Percentiles rank a stretch among this genome's conserved stretches.
Evolutionary conservation across 1,140 invertebrate genomes (phyloP).

Genomic region (Liolophura sinensis): DNA sequence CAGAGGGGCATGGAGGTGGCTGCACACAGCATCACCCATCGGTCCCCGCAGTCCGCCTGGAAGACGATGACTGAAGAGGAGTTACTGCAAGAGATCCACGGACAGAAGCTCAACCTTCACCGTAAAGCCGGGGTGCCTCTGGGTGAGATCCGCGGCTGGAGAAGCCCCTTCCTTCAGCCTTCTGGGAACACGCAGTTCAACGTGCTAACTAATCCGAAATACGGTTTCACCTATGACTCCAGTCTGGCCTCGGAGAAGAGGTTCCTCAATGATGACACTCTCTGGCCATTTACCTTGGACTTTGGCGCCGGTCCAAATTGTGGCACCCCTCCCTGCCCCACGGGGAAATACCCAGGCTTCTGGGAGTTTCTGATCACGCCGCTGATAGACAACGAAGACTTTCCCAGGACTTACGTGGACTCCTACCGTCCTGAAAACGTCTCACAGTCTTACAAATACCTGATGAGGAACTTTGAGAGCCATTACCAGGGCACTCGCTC

Average conservation of each 20-base stretch:
- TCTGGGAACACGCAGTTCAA: slow-evolving; percentile 36
- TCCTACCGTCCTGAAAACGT: slow-evolving; percentile 29
- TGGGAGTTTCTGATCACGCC: slow-evolving; percentile 45
- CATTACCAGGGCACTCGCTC: slow-evolving; percentile 39
- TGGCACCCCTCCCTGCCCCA: slow-evolving; percentile 39
- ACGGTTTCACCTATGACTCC: slow-evolving; percentile 41
- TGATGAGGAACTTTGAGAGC: slow-evolving; percentile 40
- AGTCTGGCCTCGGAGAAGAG: slow-evolving; percentile 32
- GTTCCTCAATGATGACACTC: slow-evolving; percentile 17
- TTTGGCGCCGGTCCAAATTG: slow-evolving; percentile 35
- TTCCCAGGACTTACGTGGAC: slow-evolving; percentile 39
- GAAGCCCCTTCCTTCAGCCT: slow-evolving; percentile 43
- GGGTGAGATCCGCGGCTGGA: slow-evolving; percentile 32
- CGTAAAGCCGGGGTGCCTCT: slow-evolving; percentile 26
- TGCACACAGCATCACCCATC: slow-evolving; percentile 87
- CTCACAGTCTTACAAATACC: slow-evolving; percentile 29
- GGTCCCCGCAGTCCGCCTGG: slow-evolving; percentile 24
- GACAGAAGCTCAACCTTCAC: slow-evolving; percentile 32
- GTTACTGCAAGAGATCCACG: slow-evolving; percentile 20
- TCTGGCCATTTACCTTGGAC: slow-evolving; percentile 44
- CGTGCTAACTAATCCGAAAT: slow-evolving; percentile 29
- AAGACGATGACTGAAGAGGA: slow-evolving; percentile 24
- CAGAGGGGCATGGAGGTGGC: slow-evolving; percentile 95
- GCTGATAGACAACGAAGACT: slow-evolving; percentile 35
- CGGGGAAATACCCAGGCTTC: slow-evolving; percentile 26